These are phyloP conservation scores for Drosophila lini DNA, from an alignment of 1,140 invertebrate species.

Conservation along the genomic window DNA sequence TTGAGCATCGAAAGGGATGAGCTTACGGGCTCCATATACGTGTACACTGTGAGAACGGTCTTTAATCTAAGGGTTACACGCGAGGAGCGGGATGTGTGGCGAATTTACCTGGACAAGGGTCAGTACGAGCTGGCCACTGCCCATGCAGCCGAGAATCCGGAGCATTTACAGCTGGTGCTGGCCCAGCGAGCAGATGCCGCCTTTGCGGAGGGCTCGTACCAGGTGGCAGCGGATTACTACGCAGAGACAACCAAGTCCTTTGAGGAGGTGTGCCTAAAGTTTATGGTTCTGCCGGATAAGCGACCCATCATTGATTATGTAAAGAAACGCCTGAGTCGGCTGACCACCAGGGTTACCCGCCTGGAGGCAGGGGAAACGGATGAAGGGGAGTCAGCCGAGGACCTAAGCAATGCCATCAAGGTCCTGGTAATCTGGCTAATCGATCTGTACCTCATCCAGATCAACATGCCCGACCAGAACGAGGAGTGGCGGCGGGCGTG, in stretches of 20 bases:
- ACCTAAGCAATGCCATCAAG: conserved; percentile 89
- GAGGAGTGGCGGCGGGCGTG: conserved; percentile 85
- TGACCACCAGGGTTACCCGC: conserved; percentile 74
- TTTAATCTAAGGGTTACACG: conserved; percentile 94
- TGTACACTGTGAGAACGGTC: conserved; percentile 92
- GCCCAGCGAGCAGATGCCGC: conserved; percentile 95
- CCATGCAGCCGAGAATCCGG: conserved; percentile 91
- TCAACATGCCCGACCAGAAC: conserved; percentile 86
- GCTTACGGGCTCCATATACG: conserved; percentile 93
- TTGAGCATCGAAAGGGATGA: conserved; percentile 93
- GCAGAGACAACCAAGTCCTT: conserved; percentile 96
- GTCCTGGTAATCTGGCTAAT: conserved; percentile 97
- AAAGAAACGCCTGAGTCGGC: conserved; percentile 87
- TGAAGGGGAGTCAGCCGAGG: conserved; percentile 85
- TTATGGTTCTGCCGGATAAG: conserved; percentile 92
- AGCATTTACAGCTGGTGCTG: conserved; percentile 92
- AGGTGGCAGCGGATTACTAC: conserved; percentile 93
- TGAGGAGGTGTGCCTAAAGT: conserved; percentile 97
- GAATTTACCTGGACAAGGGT: conserved; percentile 94
- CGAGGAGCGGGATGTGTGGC: conserved; percentile 95
- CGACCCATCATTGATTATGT: conserved; percentile 95
- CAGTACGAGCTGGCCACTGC: conserved; percentile 95
- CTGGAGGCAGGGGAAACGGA: neutral
- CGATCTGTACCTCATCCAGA: conserved; percentile 95
- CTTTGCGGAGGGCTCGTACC: conserved; percentile 92